Evolutionary conservation across 2,113 vertebrate species (phyloP).

Genomic region (Casuarius casuarius): DNA sequence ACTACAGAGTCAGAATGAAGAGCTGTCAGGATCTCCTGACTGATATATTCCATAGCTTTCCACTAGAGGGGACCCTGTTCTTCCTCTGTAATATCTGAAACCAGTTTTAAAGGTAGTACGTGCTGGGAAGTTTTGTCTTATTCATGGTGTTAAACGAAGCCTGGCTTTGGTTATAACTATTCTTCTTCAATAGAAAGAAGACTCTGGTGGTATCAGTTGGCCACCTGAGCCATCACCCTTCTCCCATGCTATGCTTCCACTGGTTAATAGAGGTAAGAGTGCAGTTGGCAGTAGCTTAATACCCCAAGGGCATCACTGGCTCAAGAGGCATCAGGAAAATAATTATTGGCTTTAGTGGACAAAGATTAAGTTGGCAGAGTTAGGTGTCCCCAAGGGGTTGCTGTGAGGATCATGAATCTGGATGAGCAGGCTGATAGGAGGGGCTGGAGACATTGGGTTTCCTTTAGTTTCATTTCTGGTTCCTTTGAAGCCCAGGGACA

Average conservation of each 20-base stretch:
- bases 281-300: background rate
- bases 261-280: background rate
- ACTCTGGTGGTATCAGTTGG: rapidly evolving
- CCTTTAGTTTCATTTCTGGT: background rate
- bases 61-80: constrained; percentile 20
- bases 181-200: background rate
- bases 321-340: background rate
- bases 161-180: background rate
- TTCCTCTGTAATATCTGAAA: background rate
- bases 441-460: background rate
- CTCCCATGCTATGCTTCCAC: background rate
- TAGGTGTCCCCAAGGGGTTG: background rate
- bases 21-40: background rate
- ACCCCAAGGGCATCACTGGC: background rate
- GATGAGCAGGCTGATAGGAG: background rate
- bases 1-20: rapidly evolving
- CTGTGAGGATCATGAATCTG: background rate
- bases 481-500: background rate
- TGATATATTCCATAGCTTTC: background rate
- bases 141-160: background rate
- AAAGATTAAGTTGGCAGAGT: background rate
- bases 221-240: background rate
- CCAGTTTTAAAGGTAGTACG: background rate
- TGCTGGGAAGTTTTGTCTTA: background rate
- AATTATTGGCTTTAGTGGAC: background rate